Evolutionary conservation across 2,113 vertebrate genomes (phyloP).

Genomic region (Platichthys stellatus): DNA sequence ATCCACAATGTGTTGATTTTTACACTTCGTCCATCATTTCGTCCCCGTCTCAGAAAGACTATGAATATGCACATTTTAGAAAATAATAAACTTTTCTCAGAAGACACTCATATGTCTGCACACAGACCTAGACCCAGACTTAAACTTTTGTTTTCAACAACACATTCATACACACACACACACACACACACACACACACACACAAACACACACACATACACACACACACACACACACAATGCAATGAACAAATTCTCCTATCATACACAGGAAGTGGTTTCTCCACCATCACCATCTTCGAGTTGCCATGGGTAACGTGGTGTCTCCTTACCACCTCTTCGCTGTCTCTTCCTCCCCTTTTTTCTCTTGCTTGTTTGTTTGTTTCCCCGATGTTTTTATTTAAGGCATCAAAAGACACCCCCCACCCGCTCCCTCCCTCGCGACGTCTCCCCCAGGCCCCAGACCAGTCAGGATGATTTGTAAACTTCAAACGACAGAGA

Average conservation of each 20-base stretch:
- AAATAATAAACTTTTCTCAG: no score
- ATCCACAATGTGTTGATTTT: background rate
- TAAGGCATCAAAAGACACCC: constrained; percentile 81
- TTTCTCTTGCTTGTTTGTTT: constrained; percentile 78
- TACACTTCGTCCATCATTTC: background rate
- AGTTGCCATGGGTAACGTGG: constrained; percentile 66
- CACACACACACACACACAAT: constrained; percentile 25
- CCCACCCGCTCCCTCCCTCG: constrained; percentile 53
- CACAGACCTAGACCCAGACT: background rate
- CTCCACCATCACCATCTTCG: constrained; percentile 62
- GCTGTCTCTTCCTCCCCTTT: constrained; percentile 54
- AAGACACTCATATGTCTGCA: no score
- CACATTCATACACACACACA: constrained; percentile 12
- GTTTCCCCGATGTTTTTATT: constrained; percentile 84
- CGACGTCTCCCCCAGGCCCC: constrained; percentile 67
- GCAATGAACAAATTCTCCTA: constrained; percentile 66
- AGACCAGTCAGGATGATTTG: constrained; percentile 82
- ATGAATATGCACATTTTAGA: background rate
- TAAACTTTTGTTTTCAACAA: background rate
- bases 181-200: background rate
- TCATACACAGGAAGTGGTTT: constrained; percentile 77
- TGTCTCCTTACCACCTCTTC: constrained; percentile 71
- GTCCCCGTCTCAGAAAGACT: background rate
- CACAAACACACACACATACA: constrained; percentile 25
- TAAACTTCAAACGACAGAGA: constrained; percentile 82